Evolutionary conservation across 2,888 invertebrate species (phyloP), one percentile per base, ranked within the genome.

Genomic region (Eilema depressum): DNA sequence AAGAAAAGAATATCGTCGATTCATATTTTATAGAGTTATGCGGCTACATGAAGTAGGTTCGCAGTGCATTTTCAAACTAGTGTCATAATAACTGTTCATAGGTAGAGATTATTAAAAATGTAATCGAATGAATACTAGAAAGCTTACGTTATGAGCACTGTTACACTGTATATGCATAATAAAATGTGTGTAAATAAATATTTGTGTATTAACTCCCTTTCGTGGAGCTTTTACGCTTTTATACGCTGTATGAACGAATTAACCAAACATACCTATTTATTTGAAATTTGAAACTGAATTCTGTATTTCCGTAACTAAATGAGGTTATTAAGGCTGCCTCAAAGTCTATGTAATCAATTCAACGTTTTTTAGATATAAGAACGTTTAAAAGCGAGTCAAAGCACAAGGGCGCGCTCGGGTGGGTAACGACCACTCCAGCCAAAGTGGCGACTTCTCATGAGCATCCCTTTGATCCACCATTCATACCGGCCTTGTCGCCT

Each of bases 391-490:
- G 84, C 80, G 85, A 87, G 86, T 86, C 82, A 90, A 89, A 89
- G 88, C 83, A 80, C 71, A 76, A 79, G 88, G 85, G 86, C 84
- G 82, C 85, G 79, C 86, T 87, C 81, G 82, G 85, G 83, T 83
- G 79, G 84, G 89, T 89, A 91, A 91, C 88, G 89, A 88, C 86
- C 90, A 83, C 92, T 93, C 80, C 76, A 85, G 80, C 74, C 77
- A 70, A 79, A 91, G 91, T 89, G 91, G 88, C 85, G 85, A 88
- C 90, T 90, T 89, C 86, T 87, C 86, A 81, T 86, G 89, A 91
- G 89, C 89, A 90, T 91, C 90, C 83, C 93, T 93, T 93, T 93
- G 93, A 93, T 92, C 92, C 87, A 84, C 82, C 87, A 87, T 88
- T 89, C 87, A 89, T 87, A 84, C 80, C 81, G 80, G 83, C 85